Conservation (phyloP, 2,888 invertebrate species). For the Acrobasis repandana region DNA sequence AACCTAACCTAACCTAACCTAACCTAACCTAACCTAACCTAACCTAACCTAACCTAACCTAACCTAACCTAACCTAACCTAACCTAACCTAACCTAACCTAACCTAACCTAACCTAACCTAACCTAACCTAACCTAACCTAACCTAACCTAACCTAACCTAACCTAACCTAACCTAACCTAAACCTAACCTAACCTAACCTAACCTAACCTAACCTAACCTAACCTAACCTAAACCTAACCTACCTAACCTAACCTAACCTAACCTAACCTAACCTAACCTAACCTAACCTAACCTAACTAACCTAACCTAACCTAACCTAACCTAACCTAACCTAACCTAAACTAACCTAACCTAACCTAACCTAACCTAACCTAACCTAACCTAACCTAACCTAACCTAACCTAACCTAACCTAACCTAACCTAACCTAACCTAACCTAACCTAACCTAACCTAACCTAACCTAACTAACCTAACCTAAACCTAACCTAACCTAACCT, state of each 20-base stretch:
- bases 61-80: constrained; percentile 31
- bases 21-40: constrained; percentile 32
- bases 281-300: constrained; percentile 11
- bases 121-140: constrained; percentile 35
- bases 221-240: constrained; percentile 33
- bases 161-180: constrained; percentile 34
- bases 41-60: constrained; percentile 32
- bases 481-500: constrained; percentile 30
- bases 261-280: constrained; percentile 22
- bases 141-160: constrained; percentile 34
- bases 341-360: constrained; percentile 23
- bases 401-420: constrained; percentile 34
- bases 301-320: constrained; percentile 25
- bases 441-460: constrained; percentile 32
- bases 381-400: constrained; percentile 35
- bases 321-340: constrained; percentile 22
- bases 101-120: constrained; percentile 29
- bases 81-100: constrained; percentile 31
- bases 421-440: constrained; percentile 32
- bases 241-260: constrained; percentile 29
- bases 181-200: constrained; percentile 31
- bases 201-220: constrained; percentile 33
- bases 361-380: constrained; percentile 32
- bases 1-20: constrained; percentile 33
- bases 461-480: constrained; percentile 33